A percentile compares a stretch with the other conserved stretches of the same genome.
phyloP scores from a whole-genome alignment of 2,113 vertebrate genomes.

The Martes martes region DNA sequence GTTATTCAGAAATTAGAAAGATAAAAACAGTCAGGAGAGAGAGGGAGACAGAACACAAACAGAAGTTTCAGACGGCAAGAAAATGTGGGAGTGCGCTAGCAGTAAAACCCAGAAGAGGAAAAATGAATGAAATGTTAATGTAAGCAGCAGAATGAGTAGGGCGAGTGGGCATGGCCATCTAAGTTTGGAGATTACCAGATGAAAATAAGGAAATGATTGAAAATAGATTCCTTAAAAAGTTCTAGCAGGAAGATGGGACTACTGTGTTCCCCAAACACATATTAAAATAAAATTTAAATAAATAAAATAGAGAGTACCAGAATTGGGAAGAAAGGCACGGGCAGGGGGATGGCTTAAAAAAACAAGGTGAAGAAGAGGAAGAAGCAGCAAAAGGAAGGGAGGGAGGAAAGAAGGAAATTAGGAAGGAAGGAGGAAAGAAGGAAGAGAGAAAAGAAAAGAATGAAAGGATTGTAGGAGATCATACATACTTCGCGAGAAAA shows the following conservation, averaged over 20 bases:
- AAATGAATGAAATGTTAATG: not conserved
- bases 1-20: constrained; percentile 1
- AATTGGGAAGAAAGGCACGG: not conserved
- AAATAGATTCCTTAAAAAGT: not conserved
- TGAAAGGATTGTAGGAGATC: not conserved
- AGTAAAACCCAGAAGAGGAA: not conserved
- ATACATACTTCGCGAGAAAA: not conserved
- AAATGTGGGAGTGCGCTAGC: not conserved
- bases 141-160: not conserved
- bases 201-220: not conserved
- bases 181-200: not conserved
- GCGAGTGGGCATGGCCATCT: not conserved
- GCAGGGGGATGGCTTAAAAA: not conserved
- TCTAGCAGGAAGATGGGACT: not conserved
- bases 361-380: not conserved
- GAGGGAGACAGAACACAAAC: not conserved
- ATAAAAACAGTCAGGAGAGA: not conserved
- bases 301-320: not conserved
- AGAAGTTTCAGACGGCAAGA: not conserved
- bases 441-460: not conserved
- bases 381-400: not conserved
- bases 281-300: not conserved
- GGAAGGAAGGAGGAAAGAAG: not conserved
- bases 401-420: not conserved
- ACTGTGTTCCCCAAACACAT: not conserved